These are phyloP conservation scores for Trididemnum clinides DNA, from an alignment of 23 tunicate species.

Conservation along the genomic window DNA sequence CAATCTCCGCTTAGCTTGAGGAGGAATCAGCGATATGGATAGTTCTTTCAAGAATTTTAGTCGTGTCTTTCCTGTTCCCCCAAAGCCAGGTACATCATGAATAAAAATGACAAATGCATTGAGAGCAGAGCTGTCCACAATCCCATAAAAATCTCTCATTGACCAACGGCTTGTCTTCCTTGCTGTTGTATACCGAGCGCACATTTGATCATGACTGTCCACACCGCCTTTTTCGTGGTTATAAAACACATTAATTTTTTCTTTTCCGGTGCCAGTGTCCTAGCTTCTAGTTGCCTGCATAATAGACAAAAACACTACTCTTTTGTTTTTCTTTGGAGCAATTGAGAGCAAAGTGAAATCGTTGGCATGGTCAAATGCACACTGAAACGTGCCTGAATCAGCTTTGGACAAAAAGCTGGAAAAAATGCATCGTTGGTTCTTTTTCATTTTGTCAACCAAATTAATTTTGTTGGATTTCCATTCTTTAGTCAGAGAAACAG, in stretches of 20 bases:
- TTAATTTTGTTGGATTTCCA: not conserved
- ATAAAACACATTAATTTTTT: not conserved
- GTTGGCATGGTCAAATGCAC: too few relatives aligned
- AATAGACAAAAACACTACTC: not conserved
- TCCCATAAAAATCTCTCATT: not conserved
- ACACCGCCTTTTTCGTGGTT: too few relatives aligned
- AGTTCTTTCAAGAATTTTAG: not conserved
- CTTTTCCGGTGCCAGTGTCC: not conserved
- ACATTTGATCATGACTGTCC: not conserved
- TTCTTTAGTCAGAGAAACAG: not conserved
- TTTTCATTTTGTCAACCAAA: not conserved
- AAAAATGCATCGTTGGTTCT: not conserved
- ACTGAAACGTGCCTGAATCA: not conserved
- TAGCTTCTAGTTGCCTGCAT: not conserved
- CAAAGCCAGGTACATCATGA: not conserved
- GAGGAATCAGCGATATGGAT: too few relatives aligned
- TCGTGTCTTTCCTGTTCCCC: not conserved
- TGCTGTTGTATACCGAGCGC: not conserved
- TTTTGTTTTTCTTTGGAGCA: not conserved
- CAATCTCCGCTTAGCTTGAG: too few relatives aligned
- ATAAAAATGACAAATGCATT: not conserved
- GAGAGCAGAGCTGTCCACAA: too few relatives aligned
- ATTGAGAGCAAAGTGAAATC: too few relatives aligned
- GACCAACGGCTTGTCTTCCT: not conserved
- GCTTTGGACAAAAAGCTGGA: constrained; percentile 1